phyloP scores from a whole-genome alignment of 2,797 vertebrate species.

The Octomys mimax region DNA sequence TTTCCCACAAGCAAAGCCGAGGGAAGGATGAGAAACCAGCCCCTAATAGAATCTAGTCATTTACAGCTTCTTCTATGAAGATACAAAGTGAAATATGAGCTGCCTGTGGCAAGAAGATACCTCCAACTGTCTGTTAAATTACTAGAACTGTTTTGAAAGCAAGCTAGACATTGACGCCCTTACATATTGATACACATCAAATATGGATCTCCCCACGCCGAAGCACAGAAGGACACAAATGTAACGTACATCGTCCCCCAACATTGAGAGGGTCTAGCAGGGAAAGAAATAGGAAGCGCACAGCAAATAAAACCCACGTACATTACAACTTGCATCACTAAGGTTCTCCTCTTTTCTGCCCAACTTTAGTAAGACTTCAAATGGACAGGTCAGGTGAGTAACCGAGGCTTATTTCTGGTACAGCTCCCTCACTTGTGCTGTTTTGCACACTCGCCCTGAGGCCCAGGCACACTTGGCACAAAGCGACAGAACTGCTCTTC shows the following conservation, averaged over 20 bases:
- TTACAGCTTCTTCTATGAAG: not conserved
- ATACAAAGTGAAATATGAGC: not conserved
- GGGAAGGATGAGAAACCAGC: not conserved
- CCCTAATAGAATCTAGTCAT: not conserved
- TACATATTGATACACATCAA: not conserved
- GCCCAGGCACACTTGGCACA: not conserved
- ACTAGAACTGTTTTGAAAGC: not conserved
- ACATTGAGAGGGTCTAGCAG: not conserved
- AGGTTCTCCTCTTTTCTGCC: not conserved
- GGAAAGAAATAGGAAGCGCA: not conserved
- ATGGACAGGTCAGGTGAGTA: not conserved
- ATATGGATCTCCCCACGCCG: not conserved
- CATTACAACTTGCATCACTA: not conserved
- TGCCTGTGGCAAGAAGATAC: not conserved
- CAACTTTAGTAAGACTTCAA: not conserved
- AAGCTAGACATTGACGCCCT: not conserved
- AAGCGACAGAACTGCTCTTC: not conserved
- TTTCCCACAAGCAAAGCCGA: constrained; percentile 19
- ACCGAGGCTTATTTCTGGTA: not conserved
- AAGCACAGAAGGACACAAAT: not conserved
- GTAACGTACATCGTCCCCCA: not conserved
- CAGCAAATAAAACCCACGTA: not conserved
- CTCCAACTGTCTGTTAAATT: not conserved
- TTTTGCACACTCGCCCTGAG: not conserved
- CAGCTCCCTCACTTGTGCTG: not conserved